Evolutionary conservation across 2,113 vertebrate genomes (phyloP), one percentile per base, ranked within the genome.

Genomic region (Carettochelys insculpta): DNA sequence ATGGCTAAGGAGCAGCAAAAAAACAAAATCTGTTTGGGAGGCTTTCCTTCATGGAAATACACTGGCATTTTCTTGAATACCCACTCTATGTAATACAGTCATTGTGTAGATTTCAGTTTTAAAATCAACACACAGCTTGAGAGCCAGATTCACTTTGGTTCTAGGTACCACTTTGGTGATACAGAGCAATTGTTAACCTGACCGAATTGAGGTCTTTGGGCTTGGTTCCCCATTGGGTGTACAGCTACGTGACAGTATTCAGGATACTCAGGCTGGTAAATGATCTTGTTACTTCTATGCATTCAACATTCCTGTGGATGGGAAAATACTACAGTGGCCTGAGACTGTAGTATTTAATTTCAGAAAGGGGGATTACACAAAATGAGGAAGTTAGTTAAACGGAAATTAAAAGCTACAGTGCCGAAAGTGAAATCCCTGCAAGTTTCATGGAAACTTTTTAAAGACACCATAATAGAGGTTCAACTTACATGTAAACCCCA

Each of bases 121-220:
- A 86, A 90, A 94, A 89, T 71, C 61, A 84, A 50, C 71, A 80
- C 19, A 17, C 80, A 87, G 86, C 54, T 95, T 86, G 71, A 84
- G 80, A 25, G 71, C 45, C 87, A 82, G 87, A 65, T 90, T 87
- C 83, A 43, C 16, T 73, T 83, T 92, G 90, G n/a, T 80, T 91
- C 0, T 0, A 58, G 53, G 77, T 29, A 25, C 77, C 85, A 34
- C 79, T 84, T 84, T 56, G 85, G 61, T 80, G 61, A 87, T 83
- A 76, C 61, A 82, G 92, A 94, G 56, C 76, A 92, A 85, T 92
- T 92, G 61, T 92, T 82, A 92, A 83, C 38, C 80, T 90, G 85
- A 82, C 77, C 75, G 80, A 89, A 80, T 87, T 89, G 80, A 48
- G 48, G 9, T 92, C 1, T 0, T n/a, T 83, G 8, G 22, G 38